Evolutionary conservation across 2,113 vertebrate genomes (phyloP).

Genomic region (Psittacus erithacus): DNA sequence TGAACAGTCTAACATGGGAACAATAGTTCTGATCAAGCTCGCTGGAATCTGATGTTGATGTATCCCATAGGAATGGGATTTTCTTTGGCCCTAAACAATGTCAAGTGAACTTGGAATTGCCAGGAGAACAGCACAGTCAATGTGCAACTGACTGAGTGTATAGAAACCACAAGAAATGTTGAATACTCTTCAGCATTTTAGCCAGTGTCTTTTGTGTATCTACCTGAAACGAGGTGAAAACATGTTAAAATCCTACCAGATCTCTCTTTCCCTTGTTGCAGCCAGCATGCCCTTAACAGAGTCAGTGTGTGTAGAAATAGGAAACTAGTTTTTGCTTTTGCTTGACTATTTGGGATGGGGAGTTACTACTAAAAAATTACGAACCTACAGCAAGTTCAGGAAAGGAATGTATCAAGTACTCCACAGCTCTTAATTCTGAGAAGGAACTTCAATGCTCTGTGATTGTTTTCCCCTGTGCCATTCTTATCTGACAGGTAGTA

Average conservation of each 20-base stretch:
- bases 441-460: slow-evolving; percentile 13
- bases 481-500: slow-evolving; percentile 59
- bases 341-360: background rate
- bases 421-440: background rate
- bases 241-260: background rate
- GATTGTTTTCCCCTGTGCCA: slow-evolving; percentile 32
- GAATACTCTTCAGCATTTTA: background rate
- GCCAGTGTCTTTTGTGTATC: background rate
- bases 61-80: background rate
- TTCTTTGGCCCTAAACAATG: background rate
- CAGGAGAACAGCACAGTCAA: background rate
- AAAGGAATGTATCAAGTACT: background rate
- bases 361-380: background rate
- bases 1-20: background rate
- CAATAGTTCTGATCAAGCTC: background rate
- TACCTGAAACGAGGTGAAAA: background rate
- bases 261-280: background rate
- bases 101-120: background rate
- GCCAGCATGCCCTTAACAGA: background rate
- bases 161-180: background rate
- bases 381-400: background rate
- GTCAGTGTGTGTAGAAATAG: background rate
- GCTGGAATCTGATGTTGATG: background rate
- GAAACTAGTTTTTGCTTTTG: background rate
- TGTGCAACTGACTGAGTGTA: background rate